A percentile compares a stretch with the other conserved stretches of the same genome.
These are phyloP conservation scores for Gambusia holbrooki DNA, from an alignment of 2,113 vertebrate genomes.

Conservation along the genomic window DNA sequence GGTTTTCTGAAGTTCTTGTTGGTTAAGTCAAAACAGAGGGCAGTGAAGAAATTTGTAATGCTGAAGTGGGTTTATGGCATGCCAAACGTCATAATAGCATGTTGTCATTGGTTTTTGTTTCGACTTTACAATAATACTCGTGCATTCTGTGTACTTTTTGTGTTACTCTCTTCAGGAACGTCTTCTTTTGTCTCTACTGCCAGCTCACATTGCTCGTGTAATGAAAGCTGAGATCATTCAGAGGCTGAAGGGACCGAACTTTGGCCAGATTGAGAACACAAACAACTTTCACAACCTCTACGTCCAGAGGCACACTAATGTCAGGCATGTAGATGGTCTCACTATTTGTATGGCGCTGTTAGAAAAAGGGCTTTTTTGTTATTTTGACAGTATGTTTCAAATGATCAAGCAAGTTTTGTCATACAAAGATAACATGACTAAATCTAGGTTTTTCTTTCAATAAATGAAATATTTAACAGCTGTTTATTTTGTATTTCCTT, in stretches of 20 bases:
- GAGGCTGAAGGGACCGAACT: slow-evolving; percentile 93
- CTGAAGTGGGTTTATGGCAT: no score
- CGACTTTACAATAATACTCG: no score
- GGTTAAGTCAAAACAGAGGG: not conserved
- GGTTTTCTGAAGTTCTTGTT: not conserved
- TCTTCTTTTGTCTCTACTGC: slow-evolving; percentile 92
- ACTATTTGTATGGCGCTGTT: not conserved
- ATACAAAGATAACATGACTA: no score
- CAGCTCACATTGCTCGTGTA: slow-evolving; percentile 96
- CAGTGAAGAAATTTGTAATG: not conserved
- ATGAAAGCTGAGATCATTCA: slow-evolving; percentile 99
- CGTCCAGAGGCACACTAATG: slow-evolving; percentile 95
- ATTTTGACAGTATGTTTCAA: no score
- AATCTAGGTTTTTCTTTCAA: no score
- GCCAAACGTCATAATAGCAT: not conserved
- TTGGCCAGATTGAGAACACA: slow-evolving; percentile 94
- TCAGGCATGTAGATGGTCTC: slow-evolving; percentile 82
- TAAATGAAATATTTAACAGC: not conserved
- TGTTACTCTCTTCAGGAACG: slow-evolving; percentile 84
- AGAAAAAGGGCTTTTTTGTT: not conserved
- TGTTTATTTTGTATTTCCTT: not conserved
- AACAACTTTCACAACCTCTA: slow-evolving; percentile 99
- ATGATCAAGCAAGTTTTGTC: no score
- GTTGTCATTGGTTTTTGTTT: not conserved
- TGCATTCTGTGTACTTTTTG: not conserved